These are phyloP conservation scores for Gasterosteus nipponicus DNA, from an alignment of 2,113 vertebrate genomes.

Conservation along the genomic window DNA sequence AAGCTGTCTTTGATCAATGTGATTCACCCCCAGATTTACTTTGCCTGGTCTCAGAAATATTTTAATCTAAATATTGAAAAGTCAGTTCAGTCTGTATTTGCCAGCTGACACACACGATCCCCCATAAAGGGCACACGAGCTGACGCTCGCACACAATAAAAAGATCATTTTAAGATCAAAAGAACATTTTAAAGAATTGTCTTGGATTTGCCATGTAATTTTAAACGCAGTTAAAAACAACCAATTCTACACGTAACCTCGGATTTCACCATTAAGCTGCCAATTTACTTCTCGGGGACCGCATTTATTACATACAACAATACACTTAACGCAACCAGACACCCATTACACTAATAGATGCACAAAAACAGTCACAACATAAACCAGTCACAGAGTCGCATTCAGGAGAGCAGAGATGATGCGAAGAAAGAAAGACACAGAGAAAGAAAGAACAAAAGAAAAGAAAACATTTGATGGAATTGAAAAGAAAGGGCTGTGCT, in stretches of 20 bases:
- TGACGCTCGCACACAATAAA: constrained; percentile 4
- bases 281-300: not conserved
- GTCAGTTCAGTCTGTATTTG: constrained; percentile 34
- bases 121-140: constrained; percentile 3
- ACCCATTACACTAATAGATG: constrained; percentile 10
- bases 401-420: constrained; percentile 1
- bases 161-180: constrained; percentile 1
- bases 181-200: constrained; percentile 16
- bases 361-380: constrained; percentile 9
- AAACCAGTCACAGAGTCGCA: constrained; percentile 7
- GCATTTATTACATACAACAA: not conserved
- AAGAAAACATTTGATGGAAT: not conserved
- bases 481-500: not conserved
- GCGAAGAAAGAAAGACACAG: constrained; percentile 7
- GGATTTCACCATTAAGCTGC: not conserved
- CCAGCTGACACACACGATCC: constrained; percentile 22
- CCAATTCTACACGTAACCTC: not conserved
- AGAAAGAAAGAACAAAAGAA: constrained; percentile 12
- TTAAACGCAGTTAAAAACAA: not conserved
- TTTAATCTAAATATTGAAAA: constrained; percentile 55
- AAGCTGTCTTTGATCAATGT: not conserved
- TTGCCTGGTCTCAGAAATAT: constrained; percentile 37
- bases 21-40: constrained; percentile 32
- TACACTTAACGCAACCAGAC: constrained; percentile 4
- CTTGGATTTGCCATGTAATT: not conserved